phyloP scores from a whole-genome alignment of 1,140 invertebrate species.

The Helicorthomorpha holstii region DNA sequence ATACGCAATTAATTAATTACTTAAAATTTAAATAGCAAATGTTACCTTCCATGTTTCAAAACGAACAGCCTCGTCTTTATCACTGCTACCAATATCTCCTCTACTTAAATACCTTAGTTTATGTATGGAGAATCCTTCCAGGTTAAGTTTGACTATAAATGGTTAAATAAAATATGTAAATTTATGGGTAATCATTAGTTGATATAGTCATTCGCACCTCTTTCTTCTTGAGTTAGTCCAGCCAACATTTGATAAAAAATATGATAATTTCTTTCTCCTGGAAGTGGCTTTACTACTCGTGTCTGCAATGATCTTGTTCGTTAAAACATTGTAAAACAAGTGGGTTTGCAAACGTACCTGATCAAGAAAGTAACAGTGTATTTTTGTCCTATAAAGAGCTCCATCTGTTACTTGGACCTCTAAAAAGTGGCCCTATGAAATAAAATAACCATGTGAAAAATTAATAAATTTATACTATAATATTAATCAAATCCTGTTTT shows the following conservation, averaged over 20 bases:
- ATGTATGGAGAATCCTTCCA: conserved; percentile 62
- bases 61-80: conserved; percentile 47
- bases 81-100: conserved; percentile 53
- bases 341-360: conserved; percentile 14
- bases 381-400: conserved; percentile 83
- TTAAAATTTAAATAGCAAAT: background rate
- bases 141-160: conserved; percentile 45
- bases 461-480: no score
- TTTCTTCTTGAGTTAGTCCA: conserved; percentile 68
- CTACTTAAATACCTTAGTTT: conserved; percentile 63
- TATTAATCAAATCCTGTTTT: no score
- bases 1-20: background rate
- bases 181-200: no score
- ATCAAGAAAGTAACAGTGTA: conserved; percentile 87
- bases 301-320: conserved; percentile 39
- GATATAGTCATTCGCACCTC: no score
- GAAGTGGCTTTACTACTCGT: conserved; percentile 63
- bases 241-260: conserved; percentile 95
- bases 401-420: conserved; percentile 93
- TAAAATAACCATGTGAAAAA: background rate
- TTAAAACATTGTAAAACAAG: conserved; percentile 2
- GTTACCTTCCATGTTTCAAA: conserved; percentile 62
- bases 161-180: conserved; percentile 4
- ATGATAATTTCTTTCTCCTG: conserved; percentile 86
- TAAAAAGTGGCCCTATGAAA: conserved; percentile 71